phyloP scores from a whole-genome alignment of 2,113 vertebrate species.

The Triplophysa siluroides region DNA sequence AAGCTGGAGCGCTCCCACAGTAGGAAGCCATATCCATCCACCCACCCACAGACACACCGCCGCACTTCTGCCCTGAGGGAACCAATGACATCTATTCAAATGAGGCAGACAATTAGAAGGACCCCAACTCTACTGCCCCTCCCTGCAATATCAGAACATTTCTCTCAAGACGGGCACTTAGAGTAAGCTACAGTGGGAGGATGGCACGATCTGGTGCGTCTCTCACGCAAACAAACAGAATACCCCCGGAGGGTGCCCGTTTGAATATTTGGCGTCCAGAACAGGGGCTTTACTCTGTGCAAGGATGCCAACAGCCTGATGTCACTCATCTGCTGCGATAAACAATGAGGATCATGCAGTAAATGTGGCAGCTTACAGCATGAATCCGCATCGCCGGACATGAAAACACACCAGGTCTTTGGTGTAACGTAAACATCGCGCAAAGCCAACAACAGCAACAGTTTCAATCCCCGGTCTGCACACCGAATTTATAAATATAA shows the following conservation, averaged over 20 bases:
- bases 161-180: conserved; percentile 11
- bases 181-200: not conserved
- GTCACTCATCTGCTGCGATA: conserved; percentile 20
- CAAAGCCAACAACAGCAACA: not conserved
- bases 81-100: conserved; percentile 26
- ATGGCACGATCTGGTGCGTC: not conserved
- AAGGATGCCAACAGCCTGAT: conserved; percentile 33
- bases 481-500: too few species aligned
- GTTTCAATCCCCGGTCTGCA: not conserved
- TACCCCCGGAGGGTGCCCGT: not conserved
- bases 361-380: conserved; percentile 22
- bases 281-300: not conserved
- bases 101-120: conserved; percentile 10
- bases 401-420: conserved; percentile 4
- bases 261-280: conserved; percentile 5
- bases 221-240: conserved; percentile 16
- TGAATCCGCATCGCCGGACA: conserved; percentile 5
- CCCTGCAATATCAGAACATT: conserved; percentile 1
- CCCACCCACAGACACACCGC: conserved; percentile 37
- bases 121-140: not conserved
- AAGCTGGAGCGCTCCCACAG: conserved; percentile 11
- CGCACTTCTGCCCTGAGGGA: conserved; percentile 41
- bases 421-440: not conserved
- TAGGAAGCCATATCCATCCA: conserved; percentile 36
- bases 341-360: conserved; percentile 31